phyloP scores from a whole-genome alignment of 2,113 vertebrate species.

The Grammomys dolichurus region DNA sequence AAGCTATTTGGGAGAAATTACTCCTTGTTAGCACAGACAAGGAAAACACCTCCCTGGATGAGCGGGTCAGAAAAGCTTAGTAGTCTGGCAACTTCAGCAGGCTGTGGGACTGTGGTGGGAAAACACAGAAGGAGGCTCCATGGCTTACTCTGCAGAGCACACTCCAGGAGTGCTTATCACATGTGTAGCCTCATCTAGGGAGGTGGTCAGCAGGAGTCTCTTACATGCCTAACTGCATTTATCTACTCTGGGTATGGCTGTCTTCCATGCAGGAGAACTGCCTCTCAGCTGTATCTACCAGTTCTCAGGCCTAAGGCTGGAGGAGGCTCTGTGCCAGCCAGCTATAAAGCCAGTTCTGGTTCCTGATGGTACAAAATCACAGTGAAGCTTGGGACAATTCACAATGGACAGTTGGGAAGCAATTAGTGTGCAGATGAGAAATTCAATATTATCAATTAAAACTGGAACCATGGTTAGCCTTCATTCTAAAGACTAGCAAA shows the following conservation, averaged over 20 bases:
- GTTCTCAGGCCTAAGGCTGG: slow-evolving; percentile 50
- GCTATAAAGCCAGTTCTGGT: slow-evolving; percentile 72
- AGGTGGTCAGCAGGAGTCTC: slow-evolving; percentile 11
- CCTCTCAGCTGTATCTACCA: background rate
- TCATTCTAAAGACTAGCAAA: slow-evolving; percentile 85
- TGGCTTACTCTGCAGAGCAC: background rate
- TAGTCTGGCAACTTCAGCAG: accelerated
- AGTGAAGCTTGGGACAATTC: slow-evolving; percentile 75
- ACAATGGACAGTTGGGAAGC: slow-evolving; percentile 73
- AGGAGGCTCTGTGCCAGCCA: slow-evolving; percentile 74
- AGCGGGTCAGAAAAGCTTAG: background rate
- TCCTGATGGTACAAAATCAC: slow-evolving; percentile 80
- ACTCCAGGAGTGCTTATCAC: background rate
- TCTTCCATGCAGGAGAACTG: slow-evolving; percentile 58
- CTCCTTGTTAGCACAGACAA: background rate
- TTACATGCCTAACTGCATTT: slow-evolving; percentile 4
- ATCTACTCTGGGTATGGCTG: slow-evolving; percentile 24
- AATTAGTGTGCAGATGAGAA: slow-evolving; percentile 77
- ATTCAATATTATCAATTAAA: slow-evolving; percentile 84
- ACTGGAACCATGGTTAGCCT: slow-evolving; percentile 73
- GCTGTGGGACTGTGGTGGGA: no score
- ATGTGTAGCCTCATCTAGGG: background rate
- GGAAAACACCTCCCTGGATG: no score
- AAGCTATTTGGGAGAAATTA: slow-evolving; percentile 7
- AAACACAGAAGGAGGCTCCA: background rate